phyloP scores from a whole-genome alignment of 2,888 invertebrate species.

The Argynnis bischoffii region DNA sequence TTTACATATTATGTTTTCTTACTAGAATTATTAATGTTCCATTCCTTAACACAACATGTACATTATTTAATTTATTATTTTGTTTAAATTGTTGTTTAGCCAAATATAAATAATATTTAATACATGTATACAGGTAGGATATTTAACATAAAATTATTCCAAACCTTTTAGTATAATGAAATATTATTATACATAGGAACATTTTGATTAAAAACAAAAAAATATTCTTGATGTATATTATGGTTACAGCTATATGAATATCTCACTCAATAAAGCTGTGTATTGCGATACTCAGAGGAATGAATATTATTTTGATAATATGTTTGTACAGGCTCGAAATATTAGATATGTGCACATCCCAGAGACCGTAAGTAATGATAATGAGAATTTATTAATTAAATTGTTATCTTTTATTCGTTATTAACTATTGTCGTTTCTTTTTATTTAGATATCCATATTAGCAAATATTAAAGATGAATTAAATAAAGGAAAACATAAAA shows the following conservation, averaged over 20 bases:
- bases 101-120: too few relatives aligned
- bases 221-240: slow-evolving; percentile 16
- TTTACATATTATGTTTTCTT: too few relatives aligned
- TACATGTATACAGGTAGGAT: too few relatives aligned
- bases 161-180: too few relatives aligned
- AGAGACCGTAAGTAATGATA: slow-evolving; percentile 65
- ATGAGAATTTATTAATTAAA: background rate
- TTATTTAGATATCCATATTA: slow-evolving; percentile 76
- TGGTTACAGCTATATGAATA: slow-evolving; percentile 84
- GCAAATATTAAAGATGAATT: slow-evolving; percentile 75
- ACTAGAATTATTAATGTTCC: too few relatives aligned
- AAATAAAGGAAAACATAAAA: slow-evolving; percentile 47
- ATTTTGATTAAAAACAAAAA: background rate
- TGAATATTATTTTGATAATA: slow-evolving; percentile 82
- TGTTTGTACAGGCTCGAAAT: slow-evolving; percentile 85
- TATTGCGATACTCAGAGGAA: slow-evolving; percentile 84
- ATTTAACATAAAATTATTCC: too few relatives aligned
- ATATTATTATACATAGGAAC: background rate
- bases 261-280: slow-evolving; percentile 83
- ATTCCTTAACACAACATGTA: too few relatives aligned
- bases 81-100: too few relatives aligned
- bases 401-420: background rate
- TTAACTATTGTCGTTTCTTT: slow-evolving; percentile 28
- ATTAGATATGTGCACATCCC: slow-evolving; percentile 87
- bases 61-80: too few relatives aligned